Evolutionary conservation across 2,113 vertebrate species (phyloP).

Genomic region (Thalassarche chlororhynchos): DNA sequence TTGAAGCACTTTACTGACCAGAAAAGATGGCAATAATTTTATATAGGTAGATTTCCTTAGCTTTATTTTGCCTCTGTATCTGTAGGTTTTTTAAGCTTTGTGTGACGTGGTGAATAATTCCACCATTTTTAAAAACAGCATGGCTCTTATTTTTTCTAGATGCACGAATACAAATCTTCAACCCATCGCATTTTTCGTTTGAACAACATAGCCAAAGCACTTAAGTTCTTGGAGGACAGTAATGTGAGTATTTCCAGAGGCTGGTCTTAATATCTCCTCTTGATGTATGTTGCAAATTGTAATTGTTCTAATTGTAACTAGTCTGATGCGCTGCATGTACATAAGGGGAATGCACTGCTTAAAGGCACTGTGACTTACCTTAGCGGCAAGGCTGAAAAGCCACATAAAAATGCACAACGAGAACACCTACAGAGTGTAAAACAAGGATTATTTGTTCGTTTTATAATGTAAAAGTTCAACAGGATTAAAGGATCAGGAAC

Average conservation of each 20-base stretch:
- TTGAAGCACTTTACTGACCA: not conserved
- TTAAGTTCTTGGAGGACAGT: slow-evolving; percentile 93
- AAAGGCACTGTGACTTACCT: not conserved
- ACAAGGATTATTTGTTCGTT: slow-evolving; percentile 18
- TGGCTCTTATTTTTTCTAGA: slow-evolving; percentile 73
- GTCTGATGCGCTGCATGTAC: not conserved
- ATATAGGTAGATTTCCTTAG: not conserved
- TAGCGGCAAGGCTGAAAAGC: slow-evolving; percentile 8
- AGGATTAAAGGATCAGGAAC: slow-evolving; percentile 50
- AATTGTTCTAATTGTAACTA: not conserved
- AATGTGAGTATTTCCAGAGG: slow-evolving; percentile 83
- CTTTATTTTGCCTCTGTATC: not conserved
- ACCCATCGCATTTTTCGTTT: slow-evolving; percentile 95
- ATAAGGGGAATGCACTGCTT: not conserved
- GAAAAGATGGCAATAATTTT: not conserved
- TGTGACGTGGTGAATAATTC: not conserved
- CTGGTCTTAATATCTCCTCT: not conserved
- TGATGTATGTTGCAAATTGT: not conserved
- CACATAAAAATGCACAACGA: not conserved
- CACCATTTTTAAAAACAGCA: not conserved
- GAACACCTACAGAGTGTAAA: not conserved
- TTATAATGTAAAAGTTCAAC: slow-evolving; percentile 40
- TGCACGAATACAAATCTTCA: slow-evolving; percentile 91
- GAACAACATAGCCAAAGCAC: slow-evolving; percentile 97
- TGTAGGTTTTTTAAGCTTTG: not conserved